Evolutionary conservation across 2,797 vertebrate genomes (phyloP).

Genomic region (Cheirogaleus major): DNA sequence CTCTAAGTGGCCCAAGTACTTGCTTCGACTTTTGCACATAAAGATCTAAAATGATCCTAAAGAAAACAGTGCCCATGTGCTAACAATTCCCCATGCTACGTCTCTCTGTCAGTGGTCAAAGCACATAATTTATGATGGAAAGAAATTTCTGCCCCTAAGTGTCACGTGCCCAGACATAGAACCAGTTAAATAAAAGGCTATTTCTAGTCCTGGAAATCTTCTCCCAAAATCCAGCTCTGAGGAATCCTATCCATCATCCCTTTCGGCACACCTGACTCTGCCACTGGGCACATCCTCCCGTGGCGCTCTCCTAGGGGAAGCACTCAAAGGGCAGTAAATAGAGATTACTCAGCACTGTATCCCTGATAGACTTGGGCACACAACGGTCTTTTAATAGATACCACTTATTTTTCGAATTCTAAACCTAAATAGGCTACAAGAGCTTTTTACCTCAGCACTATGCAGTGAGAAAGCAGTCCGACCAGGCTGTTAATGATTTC

Average conservation of each 20-base stretch:
- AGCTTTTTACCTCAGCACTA: neutral
- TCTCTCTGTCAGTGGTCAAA: neutral
- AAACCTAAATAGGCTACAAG: neutral
- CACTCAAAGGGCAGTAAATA: neutral
- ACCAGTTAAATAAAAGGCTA: neutral
- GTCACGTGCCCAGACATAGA: neutral
- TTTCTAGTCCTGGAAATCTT: neutral
- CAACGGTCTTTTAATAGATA: neutral
- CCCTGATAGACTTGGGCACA: neutral
- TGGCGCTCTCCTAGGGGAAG: neutral
- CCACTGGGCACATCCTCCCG: neutral
- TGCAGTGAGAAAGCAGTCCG: neutral
- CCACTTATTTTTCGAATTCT: neutral
- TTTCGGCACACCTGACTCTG: fast-evolving
- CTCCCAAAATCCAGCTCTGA: neutral
- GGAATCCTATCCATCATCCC: neutral
- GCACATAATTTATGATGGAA: neutral
- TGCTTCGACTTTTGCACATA: slow-evolving; percentile 54
- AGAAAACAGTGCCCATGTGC: neutral
- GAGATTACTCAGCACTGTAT: neutral
- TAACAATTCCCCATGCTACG: neutral
- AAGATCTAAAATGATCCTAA: slow-evolving; percentile 43
- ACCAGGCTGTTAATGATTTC: fast-evolving
- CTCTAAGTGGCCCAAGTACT: neutral
- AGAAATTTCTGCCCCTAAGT: neutral